phyloP scores from a whole-genome alignment of 37 sponge, comb jelly and placozoan species.

The Hexactinellida sp. region DNA sequence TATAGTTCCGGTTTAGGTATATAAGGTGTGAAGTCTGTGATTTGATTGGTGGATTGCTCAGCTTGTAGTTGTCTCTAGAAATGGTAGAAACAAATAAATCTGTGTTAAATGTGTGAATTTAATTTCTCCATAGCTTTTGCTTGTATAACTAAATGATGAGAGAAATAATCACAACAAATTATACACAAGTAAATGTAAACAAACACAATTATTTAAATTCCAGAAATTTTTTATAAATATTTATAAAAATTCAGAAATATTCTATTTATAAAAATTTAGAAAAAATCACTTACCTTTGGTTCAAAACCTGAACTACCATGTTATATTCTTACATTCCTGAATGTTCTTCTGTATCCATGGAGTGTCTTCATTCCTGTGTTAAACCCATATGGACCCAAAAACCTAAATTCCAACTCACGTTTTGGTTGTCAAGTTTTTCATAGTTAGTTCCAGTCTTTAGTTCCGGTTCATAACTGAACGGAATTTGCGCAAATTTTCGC shows the following conservation, averaged over 20 bases:
- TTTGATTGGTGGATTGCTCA: not conserved
- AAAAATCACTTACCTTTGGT: not conserved
- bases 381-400: no score
- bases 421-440: not conserved
- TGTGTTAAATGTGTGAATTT: not conserved
- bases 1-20: not conserved
- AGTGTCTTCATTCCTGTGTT: not conserved
- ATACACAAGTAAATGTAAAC: not conserved
- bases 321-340: not conserved
- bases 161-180: not conserved
- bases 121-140: not conserved
- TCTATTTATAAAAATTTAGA: not conserved
- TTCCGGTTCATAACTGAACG: conserved; percentile 10
- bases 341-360: not conserved
- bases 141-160: not conserved
- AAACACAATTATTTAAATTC: not conserved
- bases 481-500: not conserved
- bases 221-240: not conserved
- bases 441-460: not conserved
- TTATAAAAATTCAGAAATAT: not conserved
- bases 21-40: not conserved
- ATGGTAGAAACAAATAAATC: not conserved
- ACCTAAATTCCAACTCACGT: conserved; percentile 16
- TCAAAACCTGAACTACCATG: not conserved
- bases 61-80: not conserved